Percentiles rank a stretch among this genome's conserved stretches.
phyloP scores from a whole-genome alignment of 2,113 vertebrate genomes.

The Brienomyrus longianalis region DNA sequence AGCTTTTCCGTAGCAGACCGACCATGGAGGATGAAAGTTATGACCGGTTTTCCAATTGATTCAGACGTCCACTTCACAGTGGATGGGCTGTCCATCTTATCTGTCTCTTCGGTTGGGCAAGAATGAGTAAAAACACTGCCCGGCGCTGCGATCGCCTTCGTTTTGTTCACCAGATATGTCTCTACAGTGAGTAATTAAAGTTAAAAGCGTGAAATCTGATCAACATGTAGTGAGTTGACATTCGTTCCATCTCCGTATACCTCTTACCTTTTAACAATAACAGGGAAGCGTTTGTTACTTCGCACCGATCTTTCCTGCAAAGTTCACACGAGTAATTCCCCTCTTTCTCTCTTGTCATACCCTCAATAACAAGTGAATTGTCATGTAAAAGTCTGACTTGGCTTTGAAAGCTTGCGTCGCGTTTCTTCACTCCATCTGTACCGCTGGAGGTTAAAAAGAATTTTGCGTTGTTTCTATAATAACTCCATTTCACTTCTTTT shows the following conservation, averaged over 20 bases:
- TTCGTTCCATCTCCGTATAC: background rate
- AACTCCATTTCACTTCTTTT: conserved; percentile 30
- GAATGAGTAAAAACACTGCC: conserved; percentile 26
- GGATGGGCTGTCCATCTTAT: background rate
- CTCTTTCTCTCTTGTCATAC: conserved; percentile 30
- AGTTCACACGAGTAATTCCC: conserved; percentile 47
- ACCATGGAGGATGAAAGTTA: background rate
- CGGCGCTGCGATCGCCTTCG: background rate
- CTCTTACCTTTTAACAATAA: conserved; percentile 38
- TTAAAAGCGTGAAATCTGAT: background rate
- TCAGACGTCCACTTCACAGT: conserved; percentile 15
- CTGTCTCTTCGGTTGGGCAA: background rate
- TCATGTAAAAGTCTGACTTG: background rate
- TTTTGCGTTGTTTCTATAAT: background rate
- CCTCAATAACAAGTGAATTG: conserved; percentile 32
- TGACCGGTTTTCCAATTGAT: background rate
- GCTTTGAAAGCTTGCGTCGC: fast-evolving
- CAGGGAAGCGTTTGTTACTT: background rate
- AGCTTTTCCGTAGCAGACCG: background rate
- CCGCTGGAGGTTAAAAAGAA: background rate
- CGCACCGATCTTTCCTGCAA: background rate
- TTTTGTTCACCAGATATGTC: background rate
- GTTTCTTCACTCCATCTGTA: fast-evolving
- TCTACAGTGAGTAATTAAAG: background rate
- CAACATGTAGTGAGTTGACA: background rate